Conservation (phyloP, 2,113 vertebrate species). For the Macroglossus sobrinus region DNA sequence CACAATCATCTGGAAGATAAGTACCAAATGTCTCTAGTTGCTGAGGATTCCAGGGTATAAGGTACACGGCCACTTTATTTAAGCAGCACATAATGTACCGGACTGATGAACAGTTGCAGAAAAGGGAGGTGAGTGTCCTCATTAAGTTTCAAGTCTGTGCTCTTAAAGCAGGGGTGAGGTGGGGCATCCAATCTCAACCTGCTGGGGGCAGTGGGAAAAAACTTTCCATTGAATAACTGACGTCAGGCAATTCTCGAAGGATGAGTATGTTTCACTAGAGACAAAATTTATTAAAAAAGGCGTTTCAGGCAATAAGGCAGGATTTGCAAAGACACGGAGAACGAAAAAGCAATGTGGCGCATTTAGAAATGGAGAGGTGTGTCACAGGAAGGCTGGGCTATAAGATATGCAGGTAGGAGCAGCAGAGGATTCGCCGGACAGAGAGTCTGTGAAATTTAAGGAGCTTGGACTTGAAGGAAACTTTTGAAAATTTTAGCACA, state of each 20-base stretch:
- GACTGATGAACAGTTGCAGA: background rate
- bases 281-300: background rate
- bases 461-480: background rate
- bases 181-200: background rate
- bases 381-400: background rate
- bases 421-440: rapidly evolving
- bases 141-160: background rate
- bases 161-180: background rate
- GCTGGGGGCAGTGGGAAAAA: background rate
- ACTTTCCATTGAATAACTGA: background rate
- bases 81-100: background rate
- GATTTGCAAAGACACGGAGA: background rate
- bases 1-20: background rate
- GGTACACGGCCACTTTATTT: background rate
- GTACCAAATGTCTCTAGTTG: background rate
- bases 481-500: background rate
- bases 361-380: background rate
- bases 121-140: background rate
- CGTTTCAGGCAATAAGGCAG: background rate
- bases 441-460: background rate
- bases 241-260: background rate
- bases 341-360: background rate
- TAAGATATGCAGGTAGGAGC: background rate
- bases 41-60: background rate
- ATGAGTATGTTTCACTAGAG: background rate